Base-by-base conservation (phyloP, 2,888 invertebrate species). In the Rhagonycha fulva region DNA sequence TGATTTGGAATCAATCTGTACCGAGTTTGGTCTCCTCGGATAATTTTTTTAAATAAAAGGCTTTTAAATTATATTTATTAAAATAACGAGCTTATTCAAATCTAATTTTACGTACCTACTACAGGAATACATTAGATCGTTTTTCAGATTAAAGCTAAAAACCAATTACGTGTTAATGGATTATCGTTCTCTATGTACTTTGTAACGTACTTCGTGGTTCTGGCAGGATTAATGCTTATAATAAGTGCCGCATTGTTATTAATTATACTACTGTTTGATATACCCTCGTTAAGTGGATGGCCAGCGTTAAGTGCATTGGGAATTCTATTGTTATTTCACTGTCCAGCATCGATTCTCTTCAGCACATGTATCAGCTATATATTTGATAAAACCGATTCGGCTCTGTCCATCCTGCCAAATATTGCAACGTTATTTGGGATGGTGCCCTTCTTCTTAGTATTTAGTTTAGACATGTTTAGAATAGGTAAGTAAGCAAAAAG, bases 371-470 rank as follows among this genome's bases (percentile, higher is more conserved):
- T 94, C 47, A 94, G 95, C 28, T 96, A 95, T 84, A 90, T 94
- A 70, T 96, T 96, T 86, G 93, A 94, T 86, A 94, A 94, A 84
- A 92, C 93, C 89, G 96, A 96, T 85, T 94, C 95, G 4, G 95
- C 95, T 0, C 94, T 94, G 84, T 93, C 94, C 76, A 93, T 95
- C 80, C 89, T 95, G 87, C 94, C 94, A 0, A 94, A 94, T 83
- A 92, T 94, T 26, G 93, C 93, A 12, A 93, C 94, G 0, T 93
- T 94, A 88, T 88, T 93, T 61, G 95, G 95, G 0, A 91, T 94
- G 69, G 90, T 95, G 79, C 95, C 95, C 0, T 95, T 94, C 84
- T 88, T 93, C 14, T 84, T 94, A 47, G 94, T 95, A 1, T 92
- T 93, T 70, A 89, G 93, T 26, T 85, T 95, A 68, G 95, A 95